phyloP scores from a whole-genome alignment of 2,888 invertebrate genomes.

The Belgica antarctica region DNA sequence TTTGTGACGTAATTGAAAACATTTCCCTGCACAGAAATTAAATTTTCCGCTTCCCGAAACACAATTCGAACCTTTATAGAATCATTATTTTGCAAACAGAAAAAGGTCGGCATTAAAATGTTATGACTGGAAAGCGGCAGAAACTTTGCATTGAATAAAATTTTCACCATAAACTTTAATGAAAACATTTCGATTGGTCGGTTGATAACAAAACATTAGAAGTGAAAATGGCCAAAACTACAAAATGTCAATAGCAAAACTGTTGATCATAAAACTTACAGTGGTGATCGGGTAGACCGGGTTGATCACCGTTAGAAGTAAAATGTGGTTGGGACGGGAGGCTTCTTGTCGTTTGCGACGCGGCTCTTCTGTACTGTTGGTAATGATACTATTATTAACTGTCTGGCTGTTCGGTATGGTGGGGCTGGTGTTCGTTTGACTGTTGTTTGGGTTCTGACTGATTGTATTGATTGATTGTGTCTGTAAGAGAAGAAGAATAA shows the following conservation, averaged over 20 bases:
- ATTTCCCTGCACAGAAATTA: too few relatives aligned
- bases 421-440: slow-evolving; percentile 37
- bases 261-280: slow-evolving; percentile 66
- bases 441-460: slow-evolving; percentile 43
- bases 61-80: too few relatives aligned
- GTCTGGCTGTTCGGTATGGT: slow-evolving; percentile 50
- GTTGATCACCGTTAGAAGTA: slow-evolving; percentile 96
- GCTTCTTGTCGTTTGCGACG: slow-evolving; percentile 76
- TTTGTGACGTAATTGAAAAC: too few relatives aligned
- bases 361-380: slow-evolving; percentile 62
- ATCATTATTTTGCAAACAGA: too few relatives aligned
- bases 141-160: background rate
- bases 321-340: slow-evolving; percentile 90
- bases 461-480: slow-evolving; percentile 43
- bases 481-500: slow-evolving; percentile 38
- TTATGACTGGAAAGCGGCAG: background rate
- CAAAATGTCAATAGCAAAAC: background rate
- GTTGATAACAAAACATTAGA: background rate
- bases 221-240: background rate
- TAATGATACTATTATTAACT: slow-evolving; percentile 54
- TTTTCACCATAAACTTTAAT: background rate
- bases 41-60: too few relatives aligned
- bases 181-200: too few relatives aligned
- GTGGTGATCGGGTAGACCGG: slow-evolving; percentile 99
- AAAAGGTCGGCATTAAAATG: too few relatives aligned